phyloP scores from a whole-genome alignment of 2,797 vertebrate genomes.

The Poecilia velifera region DNA sequence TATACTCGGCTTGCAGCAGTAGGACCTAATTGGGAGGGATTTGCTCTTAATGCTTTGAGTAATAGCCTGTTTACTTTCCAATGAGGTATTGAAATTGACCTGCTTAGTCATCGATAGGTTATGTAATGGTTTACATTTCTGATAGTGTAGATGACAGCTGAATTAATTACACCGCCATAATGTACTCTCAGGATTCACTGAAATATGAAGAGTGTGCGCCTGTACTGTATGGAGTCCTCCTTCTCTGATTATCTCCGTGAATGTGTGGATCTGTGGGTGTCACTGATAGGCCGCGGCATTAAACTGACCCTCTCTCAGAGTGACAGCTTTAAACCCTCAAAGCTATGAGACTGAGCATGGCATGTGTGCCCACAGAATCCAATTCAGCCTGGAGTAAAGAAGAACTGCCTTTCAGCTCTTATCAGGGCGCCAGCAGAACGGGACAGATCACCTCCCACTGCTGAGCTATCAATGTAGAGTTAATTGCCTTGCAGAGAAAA shows the following conservation, averaged over 20 bases:
- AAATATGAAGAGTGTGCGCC: conserved; percentile 16
- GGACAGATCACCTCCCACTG: conserved; percentile 68
- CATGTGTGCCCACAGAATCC: conserved; percentile 23
- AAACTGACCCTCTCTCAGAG: conserved; percentile 54
- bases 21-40: conserved; percentile 48
- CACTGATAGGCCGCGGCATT: conserved; percentile 47
- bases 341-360: conserved; percentile 27
- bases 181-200: conserved; percentile 29
- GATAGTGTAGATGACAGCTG: conserved; percentile 39
- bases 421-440: conserved; percentile 66
- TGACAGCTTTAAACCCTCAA: conserved; percentile 59
- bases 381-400: conserved; percentile 33
- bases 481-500: conserved; percentile 74
- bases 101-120: conserved; percentile 28
- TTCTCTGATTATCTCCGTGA: conserved; percentile 26
- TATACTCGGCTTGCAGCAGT: conserved; percentile 21
- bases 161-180: conserved; percentile 26
- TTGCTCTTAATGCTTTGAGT: conserved; percentile 39
- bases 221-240: neutral
- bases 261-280: conserved; percentile 37
- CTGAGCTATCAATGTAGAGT: conserved; percentile 74
- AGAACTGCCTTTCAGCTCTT: conserved; percentile 65
- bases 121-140: conserved; percentile 33
- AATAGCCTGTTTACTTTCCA: conserved; percentile 48
- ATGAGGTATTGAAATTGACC: conserved; percentile 28